A percentile compares a stretch with the other conserved stretches of the same genome.
phyloP scores from a whole-genome alignment of 2,888 invertebrate species.

The Ramazzottius varieornatus region DNA sequence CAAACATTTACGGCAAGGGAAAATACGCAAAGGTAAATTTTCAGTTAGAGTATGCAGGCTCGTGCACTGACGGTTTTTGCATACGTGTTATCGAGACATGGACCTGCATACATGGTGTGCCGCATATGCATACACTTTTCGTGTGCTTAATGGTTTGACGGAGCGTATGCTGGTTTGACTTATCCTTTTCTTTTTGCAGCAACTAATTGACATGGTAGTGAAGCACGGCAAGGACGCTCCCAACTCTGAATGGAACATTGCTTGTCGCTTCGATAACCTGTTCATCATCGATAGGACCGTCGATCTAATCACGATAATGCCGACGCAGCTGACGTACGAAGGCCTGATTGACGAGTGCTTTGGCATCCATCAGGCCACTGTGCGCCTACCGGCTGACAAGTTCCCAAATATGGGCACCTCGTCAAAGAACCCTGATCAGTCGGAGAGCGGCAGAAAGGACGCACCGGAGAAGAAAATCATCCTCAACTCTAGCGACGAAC shows the following conservation, averaged over 20 bases:
- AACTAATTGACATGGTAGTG: not conserved
- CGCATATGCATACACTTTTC: too few species aligned
- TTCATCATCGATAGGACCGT: slow-evolving; percentile 64
- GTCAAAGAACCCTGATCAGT: slow-evolving; percentile 12
- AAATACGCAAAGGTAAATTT: slow-evolving; percentile 39
- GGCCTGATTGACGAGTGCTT: slow-evolving; percentile 86
- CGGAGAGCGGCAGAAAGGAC: slow-evolving; percentile 15
- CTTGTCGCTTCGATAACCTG: slow-evolving; percentile 41
- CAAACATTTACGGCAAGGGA: slow-evolving; percentile 66
- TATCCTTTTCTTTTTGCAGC: not conserved
- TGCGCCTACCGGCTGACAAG: slow-evolving; percentile 55
- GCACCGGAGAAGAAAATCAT: slow-evolving; percentile 34
- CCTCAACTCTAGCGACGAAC: slow-evolving; percentile 61
- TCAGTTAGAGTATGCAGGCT: too few species aligned
- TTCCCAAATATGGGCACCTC: slow-evolving; percentile 28
- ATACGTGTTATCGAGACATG: too few species aligned
- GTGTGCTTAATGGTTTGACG: too few species aligned
- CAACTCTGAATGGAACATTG: slow-evolving; percentile 3
- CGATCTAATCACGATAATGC: slow-evolving; percentile 67
- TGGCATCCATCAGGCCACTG: slow-evolving; percentile 53
- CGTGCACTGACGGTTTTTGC: too few species aligned
- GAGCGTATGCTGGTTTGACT: not conserved
- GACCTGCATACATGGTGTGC: too few species aligned
- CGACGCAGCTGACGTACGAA: slow-evolving; percentile 85
- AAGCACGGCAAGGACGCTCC: not conserved